Conservation (phyloP, 1,140 invertebrate species). For the Diploscapter pachys region DNA sequence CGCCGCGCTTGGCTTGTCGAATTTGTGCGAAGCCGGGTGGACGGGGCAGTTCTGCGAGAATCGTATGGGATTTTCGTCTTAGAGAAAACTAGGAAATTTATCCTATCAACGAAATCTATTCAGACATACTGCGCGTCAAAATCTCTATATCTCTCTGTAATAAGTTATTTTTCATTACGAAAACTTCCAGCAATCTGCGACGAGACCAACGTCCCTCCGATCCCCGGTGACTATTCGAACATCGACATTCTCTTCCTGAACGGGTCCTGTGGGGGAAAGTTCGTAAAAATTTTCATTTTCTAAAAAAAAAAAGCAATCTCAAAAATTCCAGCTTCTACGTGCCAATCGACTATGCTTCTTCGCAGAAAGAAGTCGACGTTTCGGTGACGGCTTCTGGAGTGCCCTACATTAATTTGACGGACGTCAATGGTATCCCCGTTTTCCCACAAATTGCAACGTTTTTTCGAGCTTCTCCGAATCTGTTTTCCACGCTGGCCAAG, state of each 20-base stretch:
- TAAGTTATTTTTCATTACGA: not conserved
- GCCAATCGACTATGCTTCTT: conserved; percentile 13
- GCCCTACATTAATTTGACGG: conserved; percentile 26
- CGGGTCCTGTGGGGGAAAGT: conserved; percentile 14
- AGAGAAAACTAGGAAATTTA: not conserved
- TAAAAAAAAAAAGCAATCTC: not conserved
- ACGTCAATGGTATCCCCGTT: conserved; percentile 7
- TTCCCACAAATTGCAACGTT: too few relatives aligned
- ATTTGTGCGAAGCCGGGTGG: conserved; percentile 37
- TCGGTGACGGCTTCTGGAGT: conserved; percentile 19
- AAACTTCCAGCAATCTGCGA: conserved; percentile 33
- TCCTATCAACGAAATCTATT: conserved; percentile 4
- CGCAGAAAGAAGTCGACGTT: not conserved
- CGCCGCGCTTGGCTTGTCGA: conserved; percentile 24
- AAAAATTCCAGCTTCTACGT: conserved; percentile 16
- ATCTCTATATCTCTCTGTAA: not conserved
- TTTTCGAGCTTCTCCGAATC: too few relatives aligned
- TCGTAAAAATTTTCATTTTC: conserved; percentile 4
- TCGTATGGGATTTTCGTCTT: conserved; percentile 27
- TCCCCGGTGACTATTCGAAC: not conserved
- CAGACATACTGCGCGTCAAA: too few relatives aligned
- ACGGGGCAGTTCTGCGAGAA: conserved; percentile 42
- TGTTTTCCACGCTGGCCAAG: too few relatives aligned
- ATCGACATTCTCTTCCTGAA: conserved; percentile 25
- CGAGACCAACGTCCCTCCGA: not conserved